phyloP scores from a whole-genome alignment of 2,113 vertebrate species.

The Colistium nudipinnis region DNA sequence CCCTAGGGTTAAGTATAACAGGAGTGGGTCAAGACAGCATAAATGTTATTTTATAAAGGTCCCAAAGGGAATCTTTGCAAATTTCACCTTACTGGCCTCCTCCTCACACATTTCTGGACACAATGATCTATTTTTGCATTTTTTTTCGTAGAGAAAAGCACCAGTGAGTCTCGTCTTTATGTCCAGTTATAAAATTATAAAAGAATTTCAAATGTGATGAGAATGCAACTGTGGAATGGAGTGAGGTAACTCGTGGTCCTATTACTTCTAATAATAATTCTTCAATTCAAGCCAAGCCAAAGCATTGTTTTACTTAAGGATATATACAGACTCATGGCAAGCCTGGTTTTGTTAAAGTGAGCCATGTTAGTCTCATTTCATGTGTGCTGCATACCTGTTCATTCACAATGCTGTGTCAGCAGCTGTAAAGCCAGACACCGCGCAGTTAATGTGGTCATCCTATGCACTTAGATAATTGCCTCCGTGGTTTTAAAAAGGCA shows the following conservation, averaged over 20 bases:
- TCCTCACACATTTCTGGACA: too few relatives aligned
- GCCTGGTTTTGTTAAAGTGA: conserved; percentile 2
- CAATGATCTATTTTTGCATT: conserved; percentile 42
- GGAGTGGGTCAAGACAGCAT: too few relatives aligned
- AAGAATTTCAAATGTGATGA: conserved; percentile 8
- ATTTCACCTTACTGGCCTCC: too few relatives aligned
- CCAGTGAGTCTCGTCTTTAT: neutral
- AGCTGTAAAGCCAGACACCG: conserved; percentile 45
- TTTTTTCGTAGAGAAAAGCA: conserved; percentile 45
- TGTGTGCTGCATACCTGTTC: conserved; percentile 19
- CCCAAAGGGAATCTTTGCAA: too few relatives aligned
- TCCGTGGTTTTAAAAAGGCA: conserved; percentile 36
- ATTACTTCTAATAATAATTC: conserved; percentile 30
- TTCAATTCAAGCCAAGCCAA: conserved; percentile 1
- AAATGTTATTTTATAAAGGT: too few relatives aligned
- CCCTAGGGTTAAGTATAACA: too few relatives aligned
- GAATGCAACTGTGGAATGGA: neutral
- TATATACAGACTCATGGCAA: neutral
- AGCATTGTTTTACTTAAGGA: conserved; percentile 16
- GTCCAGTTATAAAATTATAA: conserved; percentile 9
- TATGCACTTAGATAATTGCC: conserved; percentile 38
- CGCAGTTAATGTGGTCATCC: conserved; percentile 45
- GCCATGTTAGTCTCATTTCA: conserved; percentile 20
- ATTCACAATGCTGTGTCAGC: conserved; percentile 52
- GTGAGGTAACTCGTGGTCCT: conserved; percentile 2